Conservation (phyloP, 2,888 invertebrate genomes). For the Gastrophysa polygoni region DNA sequence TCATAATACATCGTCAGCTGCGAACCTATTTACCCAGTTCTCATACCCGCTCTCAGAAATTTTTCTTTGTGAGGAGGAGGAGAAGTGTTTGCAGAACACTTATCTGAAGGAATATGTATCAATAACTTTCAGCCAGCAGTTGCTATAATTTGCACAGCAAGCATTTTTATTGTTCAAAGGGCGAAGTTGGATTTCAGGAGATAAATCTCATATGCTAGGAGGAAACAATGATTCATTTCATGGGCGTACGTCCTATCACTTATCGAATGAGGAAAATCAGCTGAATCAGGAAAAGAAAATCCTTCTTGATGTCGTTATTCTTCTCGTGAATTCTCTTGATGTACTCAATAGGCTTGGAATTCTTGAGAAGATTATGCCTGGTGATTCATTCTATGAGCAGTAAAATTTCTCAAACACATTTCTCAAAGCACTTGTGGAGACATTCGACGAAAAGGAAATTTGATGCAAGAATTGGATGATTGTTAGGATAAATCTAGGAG, state of each 20-base stretch:
- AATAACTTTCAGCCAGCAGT: not conserved
- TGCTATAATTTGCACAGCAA: slow-evolving; percentile 1
- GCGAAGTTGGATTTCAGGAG: not conserved
- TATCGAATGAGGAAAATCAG: not conserved
- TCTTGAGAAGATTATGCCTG: too few species aligned
- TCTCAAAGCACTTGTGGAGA: too few species aligned
- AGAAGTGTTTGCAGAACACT: not conserved
- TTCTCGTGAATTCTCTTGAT: too few species aligned
- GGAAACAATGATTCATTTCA: not conserved
- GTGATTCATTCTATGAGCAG: too few species aligned
- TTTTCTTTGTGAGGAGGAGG: not conserved
- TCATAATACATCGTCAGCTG: not conserved
- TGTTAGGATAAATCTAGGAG: too few species aligned
- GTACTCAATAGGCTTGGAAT: too few species aligned
- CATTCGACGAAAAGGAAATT: too few species aligned
- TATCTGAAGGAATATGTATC: not conserved
- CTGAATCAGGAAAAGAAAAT: too few species aligned
- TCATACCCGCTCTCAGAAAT: not conserved
- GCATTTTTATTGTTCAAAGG: not conserved
- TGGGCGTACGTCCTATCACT: not conserved
- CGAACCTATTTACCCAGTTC: not conserved
- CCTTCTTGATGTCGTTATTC: too few species aligned
- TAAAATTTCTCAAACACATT: too few species aligned
- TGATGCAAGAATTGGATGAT: too few species aligned
- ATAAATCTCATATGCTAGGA: not conserved